Base-by-base conservation (phyloP, 2,113 vertebrate genomes). In the Petrocephalus microphthalmus region DNA sequence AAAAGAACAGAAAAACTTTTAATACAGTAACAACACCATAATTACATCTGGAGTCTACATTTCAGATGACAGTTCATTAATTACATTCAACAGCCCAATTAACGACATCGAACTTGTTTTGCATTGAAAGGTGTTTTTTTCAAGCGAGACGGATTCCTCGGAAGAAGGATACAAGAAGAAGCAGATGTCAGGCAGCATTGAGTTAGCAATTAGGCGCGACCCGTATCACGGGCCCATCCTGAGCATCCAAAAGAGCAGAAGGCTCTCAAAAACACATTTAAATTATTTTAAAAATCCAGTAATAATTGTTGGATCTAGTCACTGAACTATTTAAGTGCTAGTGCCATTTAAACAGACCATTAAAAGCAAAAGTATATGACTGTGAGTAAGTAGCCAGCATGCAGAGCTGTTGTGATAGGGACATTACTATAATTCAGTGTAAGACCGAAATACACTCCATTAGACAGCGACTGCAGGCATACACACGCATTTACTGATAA, bases 61-160 rank as follows among this genome's bases (percentile, higher is more conserved):
- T 78, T 78, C 71, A 20, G 71, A 78, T 19, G 71, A 42, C 71
- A 78, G 71, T 42, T 29, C 71, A 78, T 78, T 78, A 78, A 78
- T 78, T 78, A 78, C 37, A 78, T 42, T 78, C 71, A 78, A 78
- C 71, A 78, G 71, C 81, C 42, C 81, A 83, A 49, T 83, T 83
- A 83, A 47, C 22, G 45, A 37, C 81, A 7, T 20, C 7, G 1
- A 83, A 49, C 81, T 67, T 83, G 81, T 83, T 49, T 83, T 83
- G 19, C 45, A 83, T 83, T 83, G 49, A 83, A 83, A 49, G 49
- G 81, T 45, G 37, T 83, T 83, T 83, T 82, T 47, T 49, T 71
- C 37, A 20, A 47, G 71, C 13, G 71, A 78, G 71, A 15, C 0
- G 33, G 33, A 78, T 78, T 37, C 71, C 33, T 78, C 71, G 0